These are phyloP conservation scores for Ranitomeya imitator DNA, from an alignment of 2,113 vertebrate genomes.

Conservation along the genomic window DNA sequence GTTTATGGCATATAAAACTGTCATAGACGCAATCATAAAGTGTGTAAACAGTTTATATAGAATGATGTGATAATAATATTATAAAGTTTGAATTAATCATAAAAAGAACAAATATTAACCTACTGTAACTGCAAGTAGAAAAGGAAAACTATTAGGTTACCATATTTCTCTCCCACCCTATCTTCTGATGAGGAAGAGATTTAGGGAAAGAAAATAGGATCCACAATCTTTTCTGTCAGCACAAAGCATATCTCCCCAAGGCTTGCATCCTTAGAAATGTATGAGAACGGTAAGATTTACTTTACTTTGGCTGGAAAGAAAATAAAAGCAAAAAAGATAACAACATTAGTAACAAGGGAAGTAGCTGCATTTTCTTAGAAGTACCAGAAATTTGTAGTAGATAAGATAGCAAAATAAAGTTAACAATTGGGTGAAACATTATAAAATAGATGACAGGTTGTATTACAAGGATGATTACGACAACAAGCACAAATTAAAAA, in stretches of 20 bases:
- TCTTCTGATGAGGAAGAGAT: neutral
- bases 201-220: neutral
- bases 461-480: too few species aligned
- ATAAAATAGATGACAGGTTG: too few species aligned
- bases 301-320: neutral
- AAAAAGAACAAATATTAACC: neutral
- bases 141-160: neutral
- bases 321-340: neutral
- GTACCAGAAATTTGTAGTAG: too few species aligned
- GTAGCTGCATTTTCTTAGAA: too few species aligned
- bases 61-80: conserved; percentile 20
- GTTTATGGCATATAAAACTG: conserved; percentile 15
- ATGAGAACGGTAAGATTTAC: neutral
- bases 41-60: conserved; percentile 27
- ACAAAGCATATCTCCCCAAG: neutral
- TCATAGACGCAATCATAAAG: neutral
- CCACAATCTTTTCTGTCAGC: neutral
- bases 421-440: too few species aligned
- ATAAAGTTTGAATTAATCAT: conserved; percentile 2
- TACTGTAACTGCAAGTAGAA: neutral
- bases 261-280: neutral
- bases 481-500: too few species aligned
- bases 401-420: too few species aligned
- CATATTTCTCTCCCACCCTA: neutral
- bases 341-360: neutral